These are phyloP conservation scores for Manis crassicaudata DNA, from an alignment of 2,797 vertebrate genomes.

Conservation along the genomic window DNA sequence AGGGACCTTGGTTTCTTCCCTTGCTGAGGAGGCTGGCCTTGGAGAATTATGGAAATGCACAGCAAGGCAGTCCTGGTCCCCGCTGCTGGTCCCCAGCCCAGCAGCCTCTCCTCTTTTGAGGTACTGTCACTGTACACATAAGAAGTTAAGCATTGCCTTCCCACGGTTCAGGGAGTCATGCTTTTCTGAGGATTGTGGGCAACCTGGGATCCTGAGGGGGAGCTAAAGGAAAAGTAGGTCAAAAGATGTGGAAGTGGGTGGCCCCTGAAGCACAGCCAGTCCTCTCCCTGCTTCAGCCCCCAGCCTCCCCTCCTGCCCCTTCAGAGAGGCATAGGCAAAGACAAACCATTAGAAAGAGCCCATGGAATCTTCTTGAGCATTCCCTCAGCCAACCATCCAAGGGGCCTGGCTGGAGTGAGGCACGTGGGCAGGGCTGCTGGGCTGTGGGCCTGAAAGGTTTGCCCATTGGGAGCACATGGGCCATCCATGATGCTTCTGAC, in stretches of 20 bases:
- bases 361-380: not conserved
- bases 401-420: rapidly evolving
- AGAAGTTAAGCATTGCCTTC: not conserved
- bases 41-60: not conserved
- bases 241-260: not conserved
- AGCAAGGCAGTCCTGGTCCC: not conserved
- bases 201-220: not conserved
- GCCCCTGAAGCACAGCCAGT: not conserved
- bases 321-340: not conserved
- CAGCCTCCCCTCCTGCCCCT: not conserved
- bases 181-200: not conserved
- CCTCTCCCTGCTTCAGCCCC: not conserved
- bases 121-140: not conserved
- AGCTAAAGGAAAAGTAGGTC: not conserved
- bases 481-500: not conserved
- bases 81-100: not conserved
- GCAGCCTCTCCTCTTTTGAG: not conserved
- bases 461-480: rapidly evolving
- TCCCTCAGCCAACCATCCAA: not conserved
- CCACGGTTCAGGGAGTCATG: not conserved
- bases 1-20: not conserved
- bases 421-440: not conserved
- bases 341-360: not conserved
- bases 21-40: not conserved
- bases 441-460: not conserved